Conservation (phyloP, 2,113 vertebrate species). For the Leucoraja erinaceus region DNA sequence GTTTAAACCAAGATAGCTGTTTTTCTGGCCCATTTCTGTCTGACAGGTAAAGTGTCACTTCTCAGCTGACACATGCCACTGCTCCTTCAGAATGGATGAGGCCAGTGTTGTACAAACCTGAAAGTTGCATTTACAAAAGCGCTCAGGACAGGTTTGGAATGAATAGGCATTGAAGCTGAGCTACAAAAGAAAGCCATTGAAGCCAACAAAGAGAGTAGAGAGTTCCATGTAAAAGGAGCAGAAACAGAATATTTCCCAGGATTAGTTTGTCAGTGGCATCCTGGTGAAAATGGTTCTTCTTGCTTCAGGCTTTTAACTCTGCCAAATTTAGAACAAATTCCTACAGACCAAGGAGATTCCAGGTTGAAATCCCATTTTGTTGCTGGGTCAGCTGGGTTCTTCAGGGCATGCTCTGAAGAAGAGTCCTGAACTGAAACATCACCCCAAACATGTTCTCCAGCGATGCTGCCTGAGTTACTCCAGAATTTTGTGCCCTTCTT, state of each 20-base stretch:
- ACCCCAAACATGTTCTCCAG: no score
- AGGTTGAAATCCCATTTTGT: neutral
- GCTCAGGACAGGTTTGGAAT: neutral
- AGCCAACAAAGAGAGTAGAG: neutral
- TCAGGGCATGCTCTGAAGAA: neutral
- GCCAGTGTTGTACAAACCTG: neutral
- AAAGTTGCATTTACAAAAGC: neutral
- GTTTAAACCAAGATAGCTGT: slow-evolving; percentile 23
- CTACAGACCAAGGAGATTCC: neutral
- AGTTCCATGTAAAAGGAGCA: neutral
- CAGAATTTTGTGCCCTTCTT: no score
- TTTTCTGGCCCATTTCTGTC: neutral
- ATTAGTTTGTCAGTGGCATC: neutral
- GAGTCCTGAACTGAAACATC: no score
- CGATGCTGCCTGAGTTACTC: no score
- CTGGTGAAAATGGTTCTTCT: neutral
- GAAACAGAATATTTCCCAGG: neutral
- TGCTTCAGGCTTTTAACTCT: neutral
- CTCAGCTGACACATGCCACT: neutral
- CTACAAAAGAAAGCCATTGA: neutral
- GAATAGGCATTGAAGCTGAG: neutral
- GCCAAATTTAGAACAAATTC: neutral
- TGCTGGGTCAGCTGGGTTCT: neutral
- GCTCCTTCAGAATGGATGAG: neutral
- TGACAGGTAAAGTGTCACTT: slow-evolving; percentile 18